These are phyloP conservation scores for Excalfactoria chinensis DNA, from an alignment of 2,113 vertebrate genomes.

Conservation along the genomic window DNA sequence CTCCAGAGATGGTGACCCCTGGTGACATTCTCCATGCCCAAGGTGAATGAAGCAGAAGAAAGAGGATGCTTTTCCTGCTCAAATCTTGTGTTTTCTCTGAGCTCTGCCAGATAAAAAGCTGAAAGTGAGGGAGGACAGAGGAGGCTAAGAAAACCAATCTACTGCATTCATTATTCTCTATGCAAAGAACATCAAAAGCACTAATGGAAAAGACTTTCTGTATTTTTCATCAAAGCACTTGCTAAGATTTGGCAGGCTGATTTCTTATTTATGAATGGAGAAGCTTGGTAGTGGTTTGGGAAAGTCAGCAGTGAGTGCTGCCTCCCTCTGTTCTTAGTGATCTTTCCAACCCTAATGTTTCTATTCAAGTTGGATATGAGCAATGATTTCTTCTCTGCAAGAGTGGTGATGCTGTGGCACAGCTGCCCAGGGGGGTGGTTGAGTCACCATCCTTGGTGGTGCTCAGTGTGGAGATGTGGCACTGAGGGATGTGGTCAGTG, in stretches of 20 bases:
- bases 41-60: rapidly evolving
- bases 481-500: too few species aligned
- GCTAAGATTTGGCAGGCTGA: conserved; percentile 39
- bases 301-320: not conserved
- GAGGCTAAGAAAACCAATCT: not conserved
- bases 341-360: too few species aligned
- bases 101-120: conserved; percentile 15
- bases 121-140: not conserved
- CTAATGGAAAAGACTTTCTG: conserved; percentile 46
- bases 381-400: not conserved
- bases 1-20: too few species aligned
- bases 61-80: not conserved
- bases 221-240: conserved; percentile 54
- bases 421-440: not conserved
- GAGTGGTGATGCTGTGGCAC: not conserved
- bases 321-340: not conserved
- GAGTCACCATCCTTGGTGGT: not conserved
- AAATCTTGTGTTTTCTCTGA: not conserved
- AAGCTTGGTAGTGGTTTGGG: not conserved
- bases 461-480: not conserved
- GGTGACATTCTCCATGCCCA: not conserved
- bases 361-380: not conserved
- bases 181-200: conserved; percentile 62
- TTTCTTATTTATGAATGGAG: conserved; percentile 39
- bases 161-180: not conserved